phyloP scores from a whole-genome alignment of 1,140 invertebrate species.

The Eurosta solidaginis region DNA sequence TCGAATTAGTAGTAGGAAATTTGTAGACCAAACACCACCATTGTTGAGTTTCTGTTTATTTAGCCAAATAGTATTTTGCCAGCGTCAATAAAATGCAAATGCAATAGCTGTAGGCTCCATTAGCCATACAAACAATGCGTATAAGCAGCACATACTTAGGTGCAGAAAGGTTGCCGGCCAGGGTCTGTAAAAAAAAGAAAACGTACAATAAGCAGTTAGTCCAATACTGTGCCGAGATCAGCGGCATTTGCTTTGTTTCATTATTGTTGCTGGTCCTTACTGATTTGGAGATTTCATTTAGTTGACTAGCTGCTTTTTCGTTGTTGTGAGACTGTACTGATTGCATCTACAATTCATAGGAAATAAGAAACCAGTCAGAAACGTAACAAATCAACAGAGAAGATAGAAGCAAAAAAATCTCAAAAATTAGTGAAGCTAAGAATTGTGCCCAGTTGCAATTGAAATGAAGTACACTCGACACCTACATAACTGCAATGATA shows the following conservation, averaged over 20 bases:
- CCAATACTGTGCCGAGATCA: not conserved
- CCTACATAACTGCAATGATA: no score
- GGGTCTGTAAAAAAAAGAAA: not conserved
- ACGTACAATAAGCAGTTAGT: not conserved
- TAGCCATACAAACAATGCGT: not conserved
- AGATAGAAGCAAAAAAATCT: not conserved
- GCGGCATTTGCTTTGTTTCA: not conserved
- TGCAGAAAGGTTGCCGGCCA: not conserved
- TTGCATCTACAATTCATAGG: constrained; percentile 60
- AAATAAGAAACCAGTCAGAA: constrained; percentile 58
- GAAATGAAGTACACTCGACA: not conserved
- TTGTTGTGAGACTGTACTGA: constrained; percentile 38
- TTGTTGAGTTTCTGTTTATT: not conserved
- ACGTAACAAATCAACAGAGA: constrained; percentile 42
- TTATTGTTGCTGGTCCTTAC: not conserved
- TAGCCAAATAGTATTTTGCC: not conserved
- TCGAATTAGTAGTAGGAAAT: not conserved
- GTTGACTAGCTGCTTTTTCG: constrained; percentile 3
- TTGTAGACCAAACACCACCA: not conserved
- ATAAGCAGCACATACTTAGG: not conserved
- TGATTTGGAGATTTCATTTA: not conserved
- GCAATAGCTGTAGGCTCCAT: not conserved
- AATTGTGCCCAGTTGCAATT: not conserved
- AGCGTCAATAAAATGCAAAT: not conserved
- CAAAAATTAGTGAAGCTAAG: constrained; percentile 7